A percentile compares a stretch with the other conserved stretches of the same genome.
Conservation (phyloP, 2,113 vertebrate genomes). For the Carlito syrichta region DNA sequence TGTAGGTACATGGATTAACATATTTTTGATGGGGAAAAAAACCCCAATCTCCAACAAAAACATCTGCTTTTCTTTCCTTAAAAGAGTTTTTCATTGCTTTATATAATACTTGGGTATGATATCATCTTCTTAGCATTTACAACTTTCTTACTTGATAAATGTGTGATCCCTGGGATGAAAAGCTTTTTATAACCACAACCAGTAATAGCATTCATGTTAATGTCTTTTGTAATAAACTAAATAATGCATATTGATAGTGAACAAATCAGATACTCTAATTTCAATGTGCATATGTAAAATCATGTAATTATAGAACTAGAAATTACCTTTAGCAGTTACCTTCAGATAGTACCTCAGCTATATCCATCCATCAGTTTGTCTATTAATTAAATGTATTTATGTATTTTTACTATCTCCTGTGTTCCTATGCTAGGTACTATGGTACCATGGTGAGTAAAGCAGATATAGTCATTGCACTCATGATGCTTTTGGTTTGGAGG, state of each 20-base stretch:
- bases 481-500: not conserved
- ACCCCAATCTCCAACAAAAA: not conserved
- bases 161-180: not conserved
- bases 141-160: not conserved
- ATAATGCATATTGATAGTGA: not conserved
- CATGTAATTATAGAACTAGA: not conserved
- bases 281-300: not conserved
- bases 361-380: not conserved
- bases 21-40: not conserved
- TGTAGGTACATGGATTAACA: not conserved
- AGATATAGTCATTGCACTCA: not conserved
- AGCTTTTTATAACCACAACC: not conserved
- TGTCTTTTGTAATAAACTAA: not conserved
- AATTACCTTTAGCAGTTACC: not conserved
- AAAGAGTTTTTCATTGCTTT: not conserved
- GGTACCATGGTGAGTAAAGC: not conserved
- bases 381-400: not conserved
- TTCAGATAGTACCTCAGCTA: not conserved
- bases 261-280: not conserved
- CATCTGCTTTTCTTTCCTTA: not conserved
- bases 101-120: not conserved
- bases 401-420: not conserved
- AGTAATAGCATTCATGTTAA: not conserved
- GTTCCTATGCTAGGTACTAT: not conserved
- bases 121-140: not conserved